phyloP scores from a whole-genome alignment of 2,888 invertebrate genomes.

The Leptopilina myrica region DNA sequence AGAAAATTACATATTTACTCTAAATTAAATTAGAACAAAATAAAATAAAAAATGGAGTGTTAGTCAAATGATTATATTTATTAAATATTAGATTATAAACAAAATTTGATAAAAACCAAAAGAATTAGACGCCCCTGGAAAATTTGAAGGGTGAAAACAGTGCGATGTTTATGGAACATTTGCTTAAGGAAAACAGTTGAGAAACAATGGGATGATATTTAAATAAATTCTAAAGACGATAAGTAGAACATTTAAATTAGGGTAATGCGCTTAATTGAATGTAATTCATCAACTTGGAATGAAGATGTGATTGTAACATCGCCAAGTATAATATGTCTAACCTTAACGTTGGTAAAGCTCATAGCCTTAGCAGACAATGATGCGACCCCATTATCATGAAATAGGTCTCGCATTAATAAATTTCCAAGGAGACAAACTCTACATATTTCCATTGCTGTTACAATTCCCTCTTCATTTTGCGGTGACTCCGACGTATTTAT shows the following conservation, averaged over 20 bases:
- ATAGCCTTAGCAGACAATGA: slow-evolving; percentile 71
- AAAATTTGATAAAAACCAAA: not conserved
- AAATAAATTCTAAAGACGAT: not conserved
- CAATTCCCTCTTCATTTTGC: slow-evolving; percentile 64
- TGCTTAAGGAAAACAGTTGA: not conserved
- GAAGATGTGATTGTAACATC: slow-evolving; percentile 36
- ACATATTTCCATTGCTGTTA: slow-evolving; percentile 67
- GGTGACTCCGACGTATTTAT: slow-evolving; percentile 68
- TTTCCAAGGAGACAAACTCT: slow-evolving; percentile 70
- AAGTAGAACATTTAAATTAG: not conserved
- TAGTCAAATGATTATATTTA: not conserved
- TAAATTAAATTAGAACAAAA: too few species aligned
- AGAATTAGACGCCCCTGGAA: not conserved
- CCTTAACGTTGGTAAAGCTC: slow-evolving; percentile 74
- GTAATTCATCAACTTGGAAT: slow-evolving; percentile 16
- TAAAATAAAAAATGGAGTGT: too few species aligned
- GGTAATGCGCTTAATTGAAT: not conserved
- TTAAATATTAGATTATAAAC: not conserved
- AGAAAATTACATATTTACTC: too few species aligned
- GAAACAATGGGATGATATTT: not conserved
- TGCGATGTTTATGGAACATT: not conserved
- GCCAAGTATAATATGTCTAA: slow-evolving; percentile 60
- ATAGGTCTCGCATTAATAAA: slow-evolving; percentile 69
- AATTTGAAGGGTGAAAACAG: slow-evolving; percentile 21
- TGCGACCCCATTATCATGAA: slow-evolving; percentile 64